Percentiles rank a stretch among this genome's conserved stretches.
Conservation (phyloP, 2,888 invertebrate genomes). For the Thelaira solivaga region DNA sequence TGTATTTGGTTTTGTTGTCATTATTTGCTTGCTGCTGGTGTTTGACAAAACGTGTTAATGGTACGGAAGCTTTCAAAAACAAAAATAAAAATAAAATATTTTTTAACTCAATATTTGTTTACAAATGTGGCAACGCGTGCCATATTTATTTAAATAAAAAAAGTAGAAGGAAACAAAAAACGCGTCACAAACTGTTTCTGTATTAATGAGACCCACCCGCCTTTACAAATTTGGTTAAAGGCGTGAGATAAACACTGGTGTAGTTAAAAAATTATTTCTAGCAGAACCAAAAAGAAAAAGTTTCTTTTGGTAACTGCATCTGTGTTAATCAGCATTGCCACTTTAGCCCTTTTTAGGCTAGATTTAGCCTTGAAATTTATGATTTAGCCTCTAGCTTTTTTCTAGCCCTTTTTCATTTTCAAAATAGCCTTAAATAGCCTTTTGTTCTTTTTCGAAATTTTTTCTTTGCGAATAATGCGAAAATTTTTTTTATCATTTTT, state of each 20-base stretch:
- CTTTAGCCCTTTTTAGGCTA: too few species aligned
- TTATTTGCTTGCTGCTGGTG: neutral
- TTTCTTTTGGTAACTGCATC: too few species aligned
- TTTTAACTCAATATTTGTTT: constrained; percentile 29
- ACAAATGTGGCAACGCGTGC: constrained; percentile 59
- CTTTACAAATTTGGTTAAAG: constrained; percentile 51
- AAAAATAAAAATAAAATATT: neutral
- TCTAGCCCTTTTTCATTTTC: too few species aligned
- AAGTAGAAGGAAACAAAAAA: neutral
- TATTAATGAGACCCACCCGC: neutral
- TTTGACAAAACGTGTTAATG: constrained; percentile 52
- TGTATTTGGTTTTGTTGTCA: neutral
- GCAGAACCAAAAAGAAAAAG: too few species aligned
- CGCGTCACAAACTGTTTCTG: constrained; percentile 4
- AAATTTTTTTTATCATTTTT: too few species aligned
- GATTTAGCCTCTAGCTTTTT: too few species aligned
- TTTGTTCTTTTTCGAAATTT: too few species aligned
- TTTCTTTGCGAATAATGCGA: too few species aligned
- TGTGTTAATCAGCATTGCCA: too few species aligned
- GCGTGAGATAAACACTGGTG: neutral
- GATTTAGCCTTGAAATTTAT: too few species aligned
- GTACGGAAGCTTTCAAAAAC: constrained; percentile 52
- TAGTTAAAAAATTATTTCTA: too few species aligned
- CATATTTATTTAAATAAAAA: constrained; percentile 27
- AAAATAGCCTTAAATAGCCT: too few species aligned